phyloP scores from a whole-genome alignment of 2,113 vertebrate species.

The Mirounga angustirostris region DNA sequence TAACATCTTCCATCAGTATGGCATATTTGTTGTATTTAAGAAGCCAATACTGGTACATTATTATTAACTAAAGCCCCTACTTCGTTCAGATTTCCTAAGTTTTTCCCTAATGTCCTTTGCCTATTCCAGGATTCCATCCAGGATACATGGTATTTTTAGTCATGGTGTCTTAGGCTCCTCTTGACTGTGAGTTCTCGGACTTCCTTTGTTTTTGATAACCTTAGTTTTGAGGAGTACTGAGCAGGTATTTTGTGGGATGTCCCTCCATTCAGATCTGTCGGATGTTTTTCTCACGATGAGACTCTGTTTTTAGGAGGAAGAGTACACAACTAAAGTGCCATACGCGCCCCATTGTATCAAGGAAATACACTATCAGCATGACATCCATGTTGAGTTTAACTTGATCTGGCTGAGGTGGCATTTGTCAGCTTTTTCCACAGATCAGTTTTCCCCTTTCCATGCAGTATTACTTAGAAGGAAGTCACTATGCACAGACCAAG shows the following conservation, averaged over 20 bases:
- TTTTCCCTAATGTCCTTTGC: not conserved
- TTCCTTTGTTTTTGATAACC: not conserved
- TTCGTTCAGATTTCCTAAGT: not conserved
- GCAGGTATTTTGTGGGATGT: not conserved
- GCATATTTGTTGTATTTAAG: not conserved
- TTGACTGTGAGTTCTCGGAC: not conserved
- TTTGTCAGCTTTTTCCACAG: not conserved
- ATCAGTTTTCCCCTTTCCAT: not conserved
- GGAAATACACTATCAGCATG: not conserved
- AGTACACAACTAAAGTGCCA: not conserved
- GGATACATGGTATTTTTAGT: not conserved
- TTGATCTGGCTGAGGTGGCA: not conserved
- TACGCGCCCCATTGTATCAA: not conserved
- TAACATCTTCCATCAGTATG: not conserved
- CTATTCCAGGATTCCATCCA: not conserved
- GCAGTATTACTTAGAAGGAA: not conserved
- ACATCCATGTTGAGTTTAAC: not conserved
- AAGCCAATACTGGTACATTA: not conserved
- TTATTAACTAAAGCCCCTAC: not conserved
- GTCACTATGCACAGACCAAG: not conserved
- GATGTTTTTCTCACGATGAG: not conserved
- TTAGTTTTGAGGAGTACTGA: not conserved
- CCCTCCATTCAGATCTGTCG: not conserved
- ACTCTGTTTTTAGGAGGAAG: not conserved
- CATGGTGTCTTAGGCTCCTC: not conserved